Percentiles rank a stretch among this genome's conserved stretches.
phyloP scores from a whole-genome alignment of 1,140 invertebrate species.

The Heliconius eleuchia region DNA sequence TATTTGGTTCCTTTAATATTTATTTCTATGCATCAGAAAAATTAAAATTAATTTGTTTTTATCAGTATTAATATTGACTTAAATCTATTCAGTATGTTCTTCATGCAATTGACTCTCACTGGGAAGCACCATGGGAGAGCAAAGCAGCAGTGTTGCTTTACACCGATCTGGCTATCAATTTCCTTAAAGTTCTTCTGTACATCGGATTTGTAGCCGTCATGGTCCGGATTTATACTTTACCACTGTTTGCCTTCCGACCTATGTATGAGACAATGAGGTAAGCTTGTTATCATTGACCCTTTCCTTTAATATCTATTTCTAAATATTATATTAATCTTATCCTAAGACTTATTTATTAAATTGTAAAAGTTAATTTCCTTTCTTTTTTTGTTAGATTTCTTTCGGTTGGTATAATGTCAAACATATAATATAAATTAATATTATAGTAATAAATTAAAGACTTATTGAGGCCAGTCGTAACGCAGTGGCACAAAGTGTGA shows the following conservation, averaged over 20 bases:
- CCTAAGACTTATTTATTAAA: background rate
- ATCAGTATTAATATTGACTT: too few species aligned
- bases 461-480: too few species aligned
- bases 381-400: background rate
- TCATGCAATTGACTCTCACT: conserved; percentile 96
- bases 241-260: conserved; percentile 98
- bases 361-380: background rate
- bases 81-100: conserved; percentile 86
- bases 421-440: too few species aligned
- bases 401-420: too few species aligned
- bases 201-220: conserved; percentile 97
- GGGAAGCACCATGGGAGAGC: conserved; percentile 99
- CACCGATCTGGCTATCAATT: conserved; percentile 97
- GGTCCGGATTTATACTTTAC: conserved; percentile 98
- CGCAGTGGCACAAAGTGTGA: too few species aligned
- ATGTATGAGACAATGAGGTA: conserved; percentile 99
- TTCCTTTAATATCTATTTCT: background rate
- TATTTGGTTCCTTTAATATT: too few species aligned
- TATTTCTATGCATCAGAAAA: too few species aligned
- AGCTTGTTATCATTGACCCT: conserved; percentile 19
- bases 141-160: conserved; percentile 99
- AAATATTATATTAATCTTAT: too few species aligned
- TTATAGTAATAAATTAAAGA: too few species aligned
- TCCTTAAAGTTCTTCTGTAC: conserved; percentile 95
- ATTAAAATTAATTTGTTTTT: too few species aligned